A percentile compares a stretch with the other conserved stretches of the same genome.
Evolutionary conservation across 2,888 invertebrate species (phyloP).

Genomic region (Drosophila siamana): DNA sequence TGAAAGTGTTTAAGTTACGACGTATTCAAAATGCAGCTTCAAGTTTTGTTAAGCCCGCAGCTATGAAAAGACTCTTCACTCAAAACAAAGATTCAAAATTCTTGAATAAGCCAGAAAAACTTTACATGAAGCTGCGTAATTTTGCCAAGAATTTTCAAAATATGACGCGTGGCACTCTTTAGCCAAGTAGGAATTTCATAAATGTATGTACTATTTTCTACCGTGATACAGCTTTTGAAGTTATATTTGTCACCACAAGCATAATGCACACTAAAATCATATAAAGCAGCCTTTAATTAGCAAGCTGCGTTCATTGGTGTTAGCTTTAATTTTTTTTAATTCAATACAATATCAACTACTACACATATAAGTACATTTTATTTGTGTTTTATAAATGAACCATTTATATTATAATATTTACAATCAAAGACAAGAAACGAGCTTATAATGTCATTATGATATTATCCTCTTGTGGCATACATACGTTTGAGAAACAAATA

Average conservation of each 20-base stretch:
- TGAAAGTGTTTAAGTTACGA: slow-evolving; percentile 61
- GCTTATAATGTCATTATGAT: slow-evolving; percentile 23
- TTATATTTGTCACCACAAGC: slow-evolving; percentile 37
- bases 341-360: not conserved
- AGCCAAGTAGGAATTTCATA: slow-evolving; percentile 68
- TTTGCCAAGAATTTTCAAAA: slow-evolving; percentile 57
- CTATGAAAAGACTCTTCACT: slow-evolving; percentile 44
- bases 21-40: slow-evolving; percentile 22
- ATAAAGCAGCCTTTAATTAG: too few relatives aligned
- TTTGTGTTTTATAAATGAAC: too few relatives aligned
- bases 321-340: not conserved
- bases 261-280: slow-evolving; percentile 14
- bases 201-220: slow-evolving; percentile 61
- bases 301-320: not conserved
- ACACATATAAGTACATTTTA: too few relatives aligned
- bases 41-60: slow-evolving; percentile 32
- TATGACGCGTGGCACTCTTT: slow-evolving; percentile 8
- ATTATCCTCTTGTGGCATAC: slow-evolving; percentile 6
- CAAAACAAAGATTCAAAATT: slow-evolving; percentile 55
- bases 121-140: slow-evolving; percentile 58
- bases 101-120: slow-evolving; percentile 69
- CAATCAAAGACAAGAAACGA: slow-evolving; percentile 17
- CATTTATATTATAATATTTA: not conserved
- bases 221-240: slow-evolving; percentile 66
- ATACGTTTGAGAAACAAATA: slow-evolving; percentile 5